A percentile compares a stretch with the other conserved stretches of the same genome.
These are phyloP conservation scores for Patella caerulea DNA, from an alignment of 2,888 invertebrate genomes.

Conservation along the genomic window DNA sequence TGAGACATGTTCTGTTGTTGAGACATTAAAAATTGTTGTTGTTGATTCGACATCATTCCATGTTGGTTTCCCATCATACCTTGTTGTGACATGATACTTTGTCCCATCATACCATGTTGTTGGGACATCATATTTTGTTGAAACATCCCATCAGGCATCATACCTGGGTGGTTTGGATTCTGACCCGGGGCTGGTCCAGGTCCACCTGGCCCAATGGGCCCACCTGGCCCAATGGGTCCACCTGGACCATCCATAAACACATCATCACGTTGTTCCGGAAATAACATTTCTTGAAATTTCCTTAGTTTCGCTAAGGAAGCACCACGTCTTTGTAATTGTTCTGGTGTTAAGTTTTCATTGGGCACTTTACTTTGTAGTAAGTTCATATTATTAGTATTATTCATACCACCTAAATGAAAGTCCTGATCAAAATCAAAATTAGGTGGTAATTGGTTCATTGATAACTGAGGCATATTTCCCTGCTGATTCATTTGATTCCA, in stretches of 20 bases:
- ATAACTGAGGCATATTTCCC: slow-evolving; percentile 15
- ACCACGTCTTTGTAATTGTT: slow-evolving; percentile 93
- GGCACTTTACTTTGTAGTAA: slow-evolving; percentile 68
- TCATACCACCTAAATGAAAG: slow-evolving; percentile 50
- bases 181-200: slow-evolving; percentile 47
- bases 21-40: slow-evolving; percentile 54
- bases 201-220: slow-evolving; percentile 27
- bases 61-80: slow-evolving; percentile 51
- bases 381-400: slow-evolving; percentile 46
- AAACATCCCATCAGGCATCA: slow-evolving; percentile 51
- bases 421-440: slow-evolving; percentile 43
- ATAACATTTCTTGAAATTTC: slow-evolving; percentile 89
- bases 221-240: slow-evolving; percentile 44
- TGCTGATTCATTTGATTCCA: slow-evolving; percentile 25
- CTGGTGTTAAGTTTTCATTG: slow-evolving; percentile 92
- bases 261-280: slow-evolving; percentile 78
- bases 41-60: slow-evolving; percentile 51
- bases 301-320: slow-evolving; percentile 91
- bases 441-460: slow-evolving; percentile 17
- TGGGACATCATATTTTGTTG: slow-evolving; percentile 56
- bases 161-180: slow-evolving; percentile 50
- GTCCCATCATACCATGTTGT: slow-evolving; percentile 52
- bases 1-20: slow-evolving; percentile 49
- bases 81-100: slow-evolving; percentile 35
- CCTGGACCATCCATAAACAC: slow-evolving; percentile 39